Conservation (phyloP, 2,888 invertebrate genomes). For the Lasiommata megera region DNA sequence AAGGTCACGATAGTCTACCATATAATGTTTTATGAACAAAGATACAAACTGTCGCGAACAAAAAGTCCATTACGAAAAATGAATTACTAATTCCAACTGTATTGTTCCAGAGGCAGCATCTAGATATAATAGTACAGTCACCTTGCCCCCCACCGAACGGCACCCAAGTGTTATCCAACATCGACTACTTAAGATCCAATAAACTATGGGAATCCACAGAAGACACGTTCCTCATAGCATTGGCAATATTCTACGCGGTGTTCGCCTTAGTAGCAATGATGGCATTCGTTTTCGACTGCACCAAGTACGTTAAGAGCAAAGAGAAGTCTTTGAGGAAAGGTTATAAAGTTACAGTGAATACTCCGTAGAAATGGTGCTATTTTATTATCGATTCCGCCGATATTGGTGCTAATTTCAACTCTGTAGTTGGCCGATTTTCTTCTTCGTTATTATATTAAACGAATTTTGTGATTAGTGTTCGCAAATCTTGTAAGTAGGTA, state of each 20-base stretch:
- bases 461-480: too few relatives aligned
- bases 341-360: conserved; percentile 82
- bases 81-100: background rate
- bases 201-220: conserved; percentile 75
- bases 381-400: conserved; percentile 8
- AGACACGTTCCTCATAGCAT: conserved; percentile 81
- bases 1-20: too few relatives aligned
- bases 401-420: conserved; percentile 25
- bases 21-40: too few relatives aligned
- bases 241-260: conserved; percentile 82
- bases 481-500: too few relatives aligned
- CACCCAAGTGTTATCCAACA: conserved; percentile 83
- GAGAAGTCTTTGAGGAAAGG: conserved; percentile 72
- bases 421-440: too few relatives aligned
- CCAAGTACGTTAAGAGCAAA: conserved; percentile 75
- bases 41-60: too few relatives aligned
- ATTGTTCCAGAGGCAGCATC: conserved; percentile 86
- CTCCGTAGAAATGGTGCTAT: conserved; percentile 62
- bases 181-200: conserved; percentile 59
- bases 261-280: conserved; percentile 83
- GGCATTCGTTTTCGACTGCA: conserved; percentile 82
- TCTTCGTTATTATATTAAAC: too few relatives aligned
- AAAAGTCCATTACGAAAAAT: background rate
- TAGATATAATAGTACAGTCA: conserved; percentile 92
- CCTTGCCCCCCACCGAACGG: conserved; percentile 91